Evolutionary conservation across 2,113 vertebrate genomes (phyloP).

Genomic region (Labeo catla): DNA sequence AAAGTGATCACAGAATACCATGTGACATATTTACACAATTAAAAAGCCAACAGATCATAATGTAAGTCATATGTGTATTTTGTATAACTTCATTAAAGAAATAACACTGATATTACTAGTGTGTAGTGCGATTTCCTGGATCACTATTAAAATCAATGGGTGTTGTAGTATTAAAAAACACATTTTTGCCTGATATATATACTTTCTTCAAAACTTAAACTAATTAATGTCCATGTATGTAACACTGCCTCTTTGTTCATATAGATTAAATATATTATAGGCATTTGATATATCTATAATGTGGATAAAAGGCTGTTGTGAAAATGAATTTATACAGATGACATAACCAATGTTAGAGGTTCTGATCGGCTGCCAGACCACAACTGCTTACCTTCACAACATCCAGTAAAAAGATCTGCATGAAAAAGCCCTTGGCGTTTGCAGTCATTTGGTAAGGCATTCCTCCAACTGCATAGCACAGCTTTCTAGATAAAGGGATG

Average conservation of each 20-base stretch:
- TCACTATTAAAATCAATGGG: not conserved
- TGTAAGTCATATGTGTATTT: not conserved
- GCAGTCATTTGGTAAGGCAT: constrained; percentile 69
- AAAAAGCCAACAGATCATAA: not conserved
- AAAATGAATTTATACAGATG: not conserved
- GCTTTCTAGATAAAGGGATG: constrained; percentile 63
- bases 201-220: not conserved
- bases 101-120: not conserved
- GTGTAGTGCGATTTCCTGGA: not conserved
- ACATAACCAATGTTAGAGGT: not conserved
- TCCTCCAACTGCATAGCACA: constrained; percentile 69
- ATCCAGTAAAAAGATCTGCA: constrained; percentile 74
- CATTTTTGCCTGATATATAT: not conserved
- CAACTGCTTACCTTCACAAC: constrained; percentile 65
- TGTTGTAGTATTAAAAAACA: not conserved
- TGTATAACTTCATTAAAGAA: not conserved
- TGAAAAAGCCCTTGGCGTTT: constrained; percentile 63
- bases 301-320: not conserved
- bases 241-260: not conserved
- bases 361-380: not conserved
- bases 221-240: not conserved
- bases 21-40: not conserved
- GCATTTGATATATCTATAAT: not conserved
- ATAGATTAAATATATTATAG: not conserved
- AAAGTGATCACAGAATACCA: not conserved